phyloP scores from a whole-genome alignment of 1,140 invertebrate genomes.

The Lysiphlebus fabarum region DNA sequence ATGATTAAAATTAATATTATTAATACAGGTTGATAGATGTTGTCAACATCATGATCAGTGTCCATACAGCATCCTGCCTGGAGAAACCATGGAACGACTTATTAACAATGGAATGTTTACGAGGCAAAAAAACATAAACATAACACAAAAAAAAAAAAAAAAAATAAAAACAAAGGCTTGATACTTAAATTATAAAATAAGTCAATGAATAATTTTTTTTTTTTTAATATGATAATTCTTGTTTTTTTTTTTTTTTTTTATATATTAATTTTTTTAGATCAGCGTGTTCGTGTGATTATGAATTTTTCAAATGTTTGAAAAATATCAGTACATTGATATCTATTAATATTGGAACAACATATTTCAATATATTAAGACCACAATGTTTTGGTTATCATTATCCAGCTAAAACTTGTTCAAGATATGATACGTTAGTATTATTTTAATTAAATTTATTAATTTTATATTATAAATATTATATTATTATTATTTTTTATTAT shows the following conservation, averaged over 20 bases:
- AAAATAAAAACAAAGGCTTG: too few species aligned
- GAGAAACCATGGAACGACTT: background rate
- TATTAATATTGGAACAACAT: conserved; percentile 56
- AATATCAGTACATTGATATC: conserved; percentile 52
- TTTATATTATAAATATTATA: conserved; percentile 15
- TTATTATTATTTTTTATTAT: conserved; percentile 37
- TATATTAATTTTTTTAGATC: conserved; percentile 46
- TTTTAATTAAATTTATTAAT: background rate
- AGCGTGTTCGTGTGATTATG: conserved; percentile 59
- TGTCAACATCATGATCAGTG: conserved; percentile 51
- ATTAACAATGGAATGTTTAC: conserved; percentile 29
- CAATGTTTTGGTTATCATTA: conserved; percentile 58
- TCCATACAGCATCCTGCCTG: conserved; percentile 8
- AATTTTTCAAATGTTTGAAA: conserved; percentile 59
- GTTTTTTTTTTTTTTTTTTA: background rate
- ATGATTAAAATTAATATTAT: too few species aligned
- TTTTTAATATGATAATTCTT: too few species aligned
- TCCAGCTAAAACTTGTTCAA: conserved; percentile 53
- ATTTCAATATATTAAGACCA: conserved; percentile 58
- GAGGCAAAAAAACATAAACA: conserved; percentile 38
- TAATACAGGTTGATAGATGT: conserved; percentile 49
- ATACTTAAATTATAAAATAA: too few species aligned
- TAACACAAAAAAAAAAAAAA: too few species aligned
- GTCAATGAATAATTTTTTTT: background rate
- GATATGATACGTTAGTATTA: conserved; percentile 47